A percentile compares a stretch with the other conserved stretches of the same genome.
These are phyloP conservation scores for Indri indri DNA, from an alignment of 2,113 vertebrate species.

Conservation along the genomic window DNA sequence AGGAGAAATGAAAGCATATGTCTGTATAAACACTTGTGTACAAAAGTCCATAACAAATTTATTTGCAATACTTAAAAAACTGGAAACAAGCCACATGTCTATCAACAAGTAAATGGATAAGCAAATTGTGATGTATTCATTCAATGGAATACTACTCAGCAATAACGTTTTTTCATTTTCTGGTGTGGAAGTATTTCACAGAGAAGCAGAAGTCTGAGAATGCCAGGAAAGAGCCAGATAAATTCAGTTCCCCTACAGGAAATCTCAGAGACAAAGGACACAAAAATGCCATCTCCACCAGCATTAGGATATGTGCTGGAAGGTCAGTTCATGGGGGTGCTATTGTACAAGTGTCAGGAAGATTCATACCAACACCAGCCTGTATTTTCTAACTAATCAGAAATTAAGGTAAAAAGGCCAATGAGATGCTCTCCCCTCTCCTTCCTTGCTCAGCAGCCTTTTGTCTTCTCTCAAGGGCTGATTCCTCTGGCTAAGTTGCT, in stretches of 20 bases:
- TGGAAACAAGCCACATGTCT: not conserved
- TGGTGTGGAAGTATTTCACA: not conserved
- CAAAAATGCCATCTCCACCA: not conserved
- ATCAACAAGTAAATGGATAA: not conserved
- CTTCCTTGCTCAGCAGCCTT: not conserved
- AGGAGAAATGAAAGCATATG: not conserved
- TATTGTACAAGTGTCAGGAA: not conserved
- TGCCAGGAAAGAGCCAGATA: conserved; percentile 31
- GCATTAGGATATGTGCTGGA: not conserved
- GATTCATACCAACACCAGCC: not conserved
- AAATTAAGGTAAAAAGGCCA: not conserved
- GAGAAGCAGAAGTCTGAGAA: not conserved
- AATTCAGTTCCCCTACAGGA: not conserved
- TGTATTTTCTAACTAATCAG: not conserved
- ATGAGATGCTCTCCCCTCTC: not conserved
- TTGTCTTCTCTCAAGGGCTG: not conserved
- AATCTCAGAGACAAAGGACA: not conserved
- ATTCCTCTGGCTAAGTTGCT: not conserved
- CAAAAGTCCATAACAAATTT: not conserved
- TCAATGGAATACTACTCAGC: not conserved
- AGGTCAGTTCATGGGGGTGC: not conserved
- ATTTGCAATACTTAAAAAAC: not conserved
- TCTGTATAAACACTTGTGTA: not conserved
- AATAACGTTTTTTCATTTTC: not conserved
- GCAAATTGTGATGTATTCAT: not conserved